Base-by-base conservation (phyloP, 1,140 invertebrate species). In the Apis cerana region DNA sequence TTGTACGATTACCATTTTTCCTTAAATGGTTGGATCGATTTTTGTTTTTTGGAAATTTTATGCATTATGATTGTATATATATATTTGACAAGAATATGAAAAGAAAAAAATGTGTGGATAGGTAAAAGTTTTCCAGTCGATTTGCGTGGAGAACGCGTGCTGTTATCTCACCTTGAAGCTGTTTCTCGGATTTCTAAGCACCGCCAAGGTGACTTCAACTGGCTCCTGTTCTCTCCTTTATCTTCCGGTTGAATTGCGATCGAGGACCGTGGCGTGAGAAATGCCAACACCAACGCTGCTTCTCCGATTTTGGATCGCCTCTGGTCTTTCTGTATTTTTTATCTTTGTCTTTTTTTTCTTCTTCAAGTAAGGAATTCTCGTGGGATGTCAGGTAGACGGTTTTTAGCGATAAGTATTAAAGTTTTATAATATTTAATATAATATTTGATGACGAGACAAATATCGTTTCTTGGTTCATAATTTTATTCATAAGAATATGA, bases 131-230 rank as follows among this genome's bases (percentile, higher is more conserved):
- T 8, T 19, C 17, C 13, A 27, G 15, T 54, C 23, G 43, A 80
- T 84, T 68, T 58, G 76, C 59, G 59, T 67, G 69, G 52, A 70
- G 52, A 43, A 48, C 65, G 58, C 69, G 54, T 11, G 71, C 23
- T 54, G 52, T 52, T 54, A 71, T 61, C 65, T 80, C 70, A 74
- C 82, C 82, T 84, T 80, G 82, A 56, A 70, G n/a, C 48, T 48
- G 50, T 75, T 75, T 75, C 64, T 84, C 78, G 65, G 43, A 75
- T 84, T 84, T 84, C 83, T 75, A 75, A 80, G 62, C 43, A 52
- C 48, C 67, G 64, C 54, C 72, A 82, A 82, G 80, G 80, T 64
- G 67, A 78, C 67, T 78, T 33, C 48, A 15, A 11, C 23, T 23
- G 21, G 23, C 64, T 70, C 67, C 80, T 33, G 65, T 71, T 82